Conservation (phyloP, 2,113 vertebrate species). For the Otocyon megalotis region DNA sequence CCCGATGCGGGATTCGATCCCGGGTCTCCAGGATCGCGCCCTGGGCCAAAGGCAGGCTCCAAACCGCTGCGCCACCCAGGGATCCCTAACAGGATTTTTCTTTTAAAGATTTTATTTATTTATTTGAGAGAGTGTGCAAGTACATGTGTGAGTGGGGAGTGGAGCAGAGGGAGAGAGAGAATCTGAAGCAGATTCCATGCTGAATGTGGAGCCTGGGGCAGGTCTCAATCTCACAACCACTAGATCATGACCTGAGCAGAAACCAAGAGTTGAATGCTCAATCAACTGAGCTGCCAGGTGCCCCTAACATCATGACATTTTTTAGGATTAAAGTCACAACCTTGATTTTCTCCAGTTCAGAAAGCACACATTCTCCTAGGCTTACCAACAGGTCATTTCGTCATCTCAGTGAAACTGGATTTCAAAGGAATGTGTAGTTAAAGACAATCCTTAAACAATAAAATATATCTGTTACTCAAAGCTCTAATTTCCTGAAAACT, state of each 20-base stretch:
- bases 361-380: constrained; percentile 17
- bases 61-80: too few species aligned
- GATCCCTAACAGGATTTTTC: neutral
- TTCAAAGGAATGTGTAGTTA: constrained; percentile 46
- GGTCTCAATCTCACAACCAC: neutral
- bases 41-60: too few species aligned
- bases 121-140: neutral
- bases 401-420: constrained; percentile 7
- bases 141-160: neutral
- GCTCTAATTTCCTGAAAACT: constrained; percentile 65
- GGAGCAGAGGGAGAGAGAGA: neutral
- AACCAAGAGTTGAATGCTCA: neutral
- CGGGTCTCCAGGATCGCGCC: too few species aligned
- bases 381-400: neutral
- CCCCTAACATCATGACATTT: neutral
- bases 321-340: neutral
- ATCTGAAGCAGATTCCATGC: neutral
- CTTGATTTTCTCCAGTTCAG: neutral
- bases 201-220: neutral
- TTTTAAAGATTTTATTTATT: neutral
- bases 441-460: neutral
- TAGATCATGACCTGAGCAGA: neutral
- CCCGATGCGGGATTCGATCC: too few species aligned
- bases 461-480: constrained; percentile 50
- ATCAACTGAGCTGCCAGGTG: neutral